Conservation (phyloP, 2,888 invertebrate species). For the Taphrorychus bicolor region DNA sequence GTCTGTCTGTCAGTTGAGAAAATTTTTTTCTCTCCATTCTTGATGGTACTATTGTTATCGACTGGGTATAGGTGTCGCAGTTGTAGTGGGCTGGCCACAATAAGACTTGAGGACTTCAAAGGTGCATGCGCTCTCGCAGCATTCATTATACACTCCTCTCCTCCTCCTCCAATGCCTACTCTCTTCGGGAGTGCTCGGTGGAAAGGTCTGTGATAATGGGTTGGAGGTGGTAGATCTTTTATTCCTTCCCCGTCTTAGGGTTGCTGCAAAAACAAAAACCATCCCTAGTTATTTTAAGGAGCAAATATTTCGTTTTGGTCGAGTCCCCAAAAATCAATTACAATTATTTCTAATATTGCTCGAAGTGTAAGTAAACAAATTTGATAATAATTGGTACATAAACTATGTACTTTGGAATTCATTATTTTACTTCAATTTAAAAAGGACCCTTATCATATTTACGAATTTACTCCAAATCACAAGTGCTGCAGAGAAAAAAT, state of each 20-base stretch:
- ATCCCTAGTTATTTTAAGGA: no score
- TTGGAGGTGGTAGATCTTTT: background rate
- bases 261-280: background rate
- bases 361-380: background rate
- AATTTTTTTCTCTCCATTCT: no score
- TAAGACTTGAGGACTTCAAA: constrained; percentile 51
- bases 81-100: constrained; percentile 43
- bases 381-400: constrained; percentile 1
- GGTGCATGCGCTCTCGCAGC: constrained; percentile 55
- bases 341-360: background rate
- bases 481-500: background rate
- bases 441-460: constrained; percentile 5
- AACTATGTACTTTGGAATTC: constrained; percentile 6
- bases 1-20: no score
- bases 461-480: background rate
- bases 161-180: constrained; percentile 40
- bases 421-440: constrained; percentile 5
- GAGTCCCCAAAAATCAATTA: background rate
- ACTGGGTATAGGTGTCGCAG: no score
- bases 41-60: no score
- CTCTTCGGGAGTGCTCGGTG: background rate
- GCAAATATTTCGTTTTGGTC: background rate
- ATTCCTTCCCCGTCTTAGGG: background rate
- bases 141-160: constrained; percentile 55
- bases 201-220: background rate